Evolutionary conservation across 2,797 vertebrate species (phyloP).

Genomic region (Limosa lapponica): DNA sequence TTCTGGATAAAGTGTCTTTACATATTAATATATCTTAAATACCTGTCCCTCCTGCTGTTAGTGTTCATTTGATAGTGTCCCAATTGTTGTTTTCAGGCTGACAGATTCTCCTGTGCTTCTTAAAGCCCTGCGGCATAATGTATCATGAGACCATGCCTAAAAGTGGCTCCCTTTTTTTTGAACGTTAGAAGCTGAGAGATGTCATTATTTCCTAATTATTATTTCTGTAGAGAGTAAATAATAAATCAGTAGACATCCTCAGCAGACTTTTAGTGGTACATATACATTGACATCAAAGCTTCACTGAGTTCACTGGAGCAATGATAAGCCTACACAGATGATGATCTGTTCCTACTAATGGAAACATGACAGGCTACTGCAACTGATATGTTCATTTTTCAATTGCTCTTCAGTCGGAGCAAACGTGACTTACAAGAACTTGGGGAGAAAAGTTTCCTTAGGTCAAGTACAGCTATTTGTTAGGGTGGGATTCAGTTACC

Average conservation of each 20-base stretch:
- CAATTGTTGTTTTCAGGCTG: not conserved
- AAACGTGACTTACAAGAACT: not conserved
- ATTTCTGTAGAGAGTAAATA: not conserved
- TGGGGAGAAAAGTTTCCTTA: not conserved
- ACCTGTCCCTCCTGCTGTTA: not conserved
- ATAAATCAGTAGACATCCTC: not conserved
- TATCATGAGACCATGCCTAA: not conserved
- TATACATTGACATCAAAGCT: not conserved
- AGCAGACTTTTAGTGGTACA: not conserved
- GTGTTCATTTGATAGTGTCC: not conserved
- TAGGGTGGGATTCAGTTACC: not conserved
- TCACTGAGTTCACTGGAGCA: not conserved
- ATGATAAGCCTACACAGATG: not conserved
- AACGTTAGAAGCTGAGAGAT: not conserved
- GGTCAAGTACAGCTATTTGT: not conserved
- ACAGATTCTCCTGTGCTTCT: not conserved
- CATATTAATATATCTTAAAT: accelerated
- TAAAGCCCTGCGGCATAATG: not conserved
- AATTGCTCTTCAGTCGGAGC: not conserved
- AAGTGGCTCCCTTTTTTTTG: not conserved
- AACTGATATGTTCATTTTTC: not conserved
- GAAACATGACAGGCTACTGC: not conserved
- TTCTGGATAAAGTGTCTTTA: not conserved
- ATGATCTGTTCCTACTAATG: not conserved
- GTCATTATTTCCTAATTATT: not conserved